Evolutionary conservation across 2,797 vertebrate species (phyloP), one percentile per base, ranked within the genome.

Genomic region (Eidolon dupreanum): DNA sequence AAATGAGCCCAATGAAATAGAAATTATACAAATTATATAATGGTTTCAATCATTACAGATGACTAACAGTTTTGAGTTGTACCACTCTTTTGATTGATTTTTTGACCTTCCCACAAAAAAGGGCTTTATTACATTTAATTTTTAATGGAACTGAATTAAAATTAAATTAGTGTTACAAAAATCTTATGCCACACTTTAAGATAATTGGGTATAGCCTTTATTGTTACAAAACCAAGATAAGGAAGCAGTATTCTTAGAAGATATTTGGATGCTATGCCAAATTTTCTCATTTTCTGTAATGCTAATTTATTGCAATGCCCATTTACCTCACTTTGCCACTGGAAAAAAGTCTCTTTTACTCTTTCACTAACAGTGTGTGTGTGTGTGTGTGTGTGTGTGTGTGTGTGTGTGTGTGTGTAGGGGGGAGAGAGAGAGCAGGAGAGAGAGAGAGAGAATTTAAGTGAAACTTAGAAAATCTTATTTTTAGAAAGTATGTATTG

Each of bases 141-240:
- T 91, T 88, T 74, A 97, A 93, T 85, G 59, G 2, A 84, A 90
- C 36, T 75, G 16, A 88, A 70, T 66, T 68, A 89, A 93, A 93
- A 55, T 82, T 93, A 92, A 95, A 85, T 74, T 61, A 53, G 11
- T 41, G 12, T 65, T 86, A 85, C 2, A 77, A 78, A 79, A 88
- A 79, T 70, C 26, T 55, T 36, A 79, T 61, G 19, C 9, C 59
- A 88, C 17, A 73, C 5, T 19, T 93, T 84, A 88, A 61, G 22
- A 33, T 71, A 85, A 65, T 43, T n/a, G 28, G 36, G 3, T 74
- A 36, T 49, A 20, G 4, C 33, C 33, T 75, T 82, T 36, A 46
- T 12, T 63, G 36, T 78, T 61, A 22, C 11, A 92, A 94, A 95
- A 81, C 15, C n/a, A 94, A 84, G 19, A 31, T 61, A 61, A 81